Evolutionary conservation across 1,140 invertebrate species (phyloP), one percentile per base, ranked within the genome.

Genomic region (Brachionus asplanchnoidis): DNA sequence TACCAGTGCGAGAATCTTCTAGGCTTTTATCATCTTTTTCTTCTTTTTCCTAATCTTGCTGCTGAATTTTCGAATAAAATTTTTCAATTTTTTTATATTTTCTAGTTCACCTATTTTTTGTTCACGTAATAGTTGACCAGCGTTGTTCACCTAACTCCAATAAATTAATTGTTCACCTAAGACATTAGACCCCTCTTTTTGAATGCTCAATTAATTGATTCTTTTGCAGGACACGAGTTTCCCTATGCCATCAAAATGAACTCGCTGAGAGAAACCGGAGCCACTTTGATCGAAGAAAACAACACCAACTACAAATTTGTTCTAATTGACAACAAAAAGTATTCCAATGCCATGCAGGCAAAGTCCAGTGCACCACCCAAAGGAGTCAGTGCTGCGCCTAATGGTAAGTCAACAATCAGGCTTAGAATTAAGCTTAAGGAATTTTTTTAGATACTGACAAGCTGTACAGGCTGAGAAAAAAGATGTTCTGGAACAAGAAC

Each of bases 201-300:
- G 4, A 14, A 28, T 68, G 4, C 12, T 26, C 2, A 40, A 42
- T 46, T 73, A 44, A 36, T 73, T 17, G 17, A 17, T 56, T 14
- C 17, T 20, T 60, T 60, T 80, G 12, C 14, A 82, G 79, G 79
- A 14, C 79, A 82, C 53, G 79, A 82, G 60, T 60, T 65, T 82
- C 79, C 79, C 11, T 82, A 65, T 14, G 65, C 65, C 11, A 82
- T 82, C 3, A 82, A 82, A n/a, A 82, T 82, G 79, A 82, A 82
- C 42, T 65, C 9, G 53, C 66, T 82, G 32, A 40, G 79, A 60
- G 26, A 82, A 40, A 36, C n/a, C 23, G 53, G 79, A 28, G 53
- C 53, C 8, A 82, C 8, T 12, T 28, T 32, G 20, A n/a, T 82
- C 17, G 65, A 68, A 82, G 79, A 82, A 42, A 56, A 82, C 40